Evolutionary conservation across 2,113 vertebrate species (phyloP).

Genomic region (Peromyscus californicus): DNA sequence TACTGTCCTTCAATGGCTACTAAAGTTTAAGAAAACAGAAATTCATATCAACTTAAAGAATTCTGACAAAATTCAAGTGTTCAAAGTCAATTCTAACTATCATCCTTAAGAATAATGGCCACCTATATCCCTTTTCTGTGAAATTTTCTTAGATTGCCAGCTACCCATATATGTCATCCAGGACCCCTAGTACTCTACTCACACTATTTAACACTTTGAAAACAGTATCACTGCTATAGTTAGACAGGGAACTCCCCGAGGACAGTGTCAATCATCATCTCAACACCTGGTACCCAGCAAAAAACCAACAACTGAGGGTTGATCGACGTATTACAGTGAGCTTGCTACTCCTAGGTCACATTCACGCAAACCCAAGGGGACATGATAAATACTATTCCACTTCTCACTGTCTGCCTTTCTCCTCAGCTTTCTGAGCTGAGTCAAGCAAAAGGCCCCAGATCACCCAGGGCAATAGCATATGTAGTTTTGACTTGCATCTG

Average conservation of each 20-base stretch:
- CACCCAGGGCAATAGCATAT: not conserved
- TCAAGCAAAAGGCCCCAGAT: not conserved
- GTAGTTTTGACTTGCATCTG: not conserved
- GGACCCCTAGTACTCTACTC: not conserved
- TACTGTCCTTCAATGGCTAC: not conserved
- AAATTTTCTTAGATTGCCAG: not conserved
- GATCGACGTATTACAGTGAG: not conserved
- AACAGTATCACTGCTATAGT: not conserved
- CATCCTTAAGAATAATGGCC: not conserved
- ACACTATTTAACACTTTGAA: not conserved
- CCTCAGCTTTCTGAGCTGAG: not conserved
- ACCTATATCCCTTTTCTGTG: not conserved
- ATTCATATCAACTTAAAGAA: not conserved
- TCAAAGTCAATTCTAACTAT: slow-evolving; percentile 20
- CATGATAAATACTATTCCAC: not conserved
- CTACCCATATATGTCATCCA: not conserved
- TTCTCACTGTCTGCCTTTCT: not conserved
- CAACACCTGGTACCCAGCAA: not conserved
- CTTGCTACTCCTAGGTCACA: not conserved
- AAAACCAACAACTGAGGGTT: not conserved
- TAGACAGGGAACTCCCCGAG: not conserved
- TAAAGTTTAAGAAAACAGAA: slow-evolving; percentile 33
- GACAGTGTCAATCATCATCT: not conserved
- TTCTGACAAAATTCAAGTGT: slow-evolving; percentile 37
- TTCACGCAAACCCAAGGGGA: not conserved